Evolutionary conservation across 2,113 vertebrate genomes (phyloP).

Genomic region (Hydrolagus affinis): DNA sequence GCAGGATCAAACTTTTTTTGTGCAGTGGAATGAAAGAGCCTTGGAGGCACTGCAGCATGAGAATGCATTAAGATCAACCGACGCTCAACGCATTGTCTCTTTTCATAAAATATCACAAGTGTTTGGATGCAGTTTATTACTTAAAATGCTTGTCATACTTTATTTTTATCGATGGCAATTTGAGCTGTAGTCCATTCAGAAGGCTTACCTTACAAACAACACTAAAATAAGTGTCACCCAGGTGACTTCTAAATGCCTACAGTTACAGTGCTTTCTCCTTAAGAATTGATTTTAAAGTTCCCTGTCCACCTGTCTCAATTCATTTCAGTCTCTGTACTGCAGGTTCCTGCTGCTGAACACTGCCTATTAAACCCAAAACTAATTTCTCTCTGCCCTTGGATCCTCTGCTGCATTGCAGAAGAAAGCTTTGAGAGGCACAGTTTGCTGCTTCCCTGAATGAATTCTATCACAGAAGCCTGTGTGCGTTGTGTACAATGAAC

Average conservation of each 20-base stretch:
- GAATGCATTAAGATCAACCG: neutral
- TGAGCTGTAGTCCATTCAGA: neutral
- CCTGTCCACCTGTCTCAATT: constrained; percentile 1
- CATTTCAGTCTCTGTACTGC: neutral
- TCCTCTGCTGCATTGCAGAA: constrained; percentile 24
- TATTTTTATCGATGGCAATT: neutral
- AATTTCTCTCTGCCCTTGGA: constrained; percentile 9
- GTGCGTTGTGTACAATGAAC: constrained; percentile 34
- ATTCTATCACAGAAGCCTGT: constrained; percentile 32
- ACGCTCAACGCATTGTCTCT: neutral
- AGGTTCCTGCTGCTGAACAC: neutral
- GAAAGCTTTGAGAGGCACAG: neutral
- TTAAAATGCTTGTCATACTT: neutral
- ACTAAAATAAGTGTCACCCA: neutral
- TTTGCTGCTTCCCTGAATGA: constrained; percentile 20
- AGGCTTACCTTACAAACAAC: neutral
- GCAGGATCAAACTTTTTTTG: neutral
- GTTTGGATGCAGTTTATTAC: neutral
- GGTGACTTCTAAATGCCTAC: neutral
- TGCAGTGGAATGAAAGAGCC: neutral
- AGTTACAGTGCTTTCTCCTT: neutral
- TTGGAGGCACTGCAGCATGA: neutral
- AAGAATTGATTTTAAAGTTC: constrained; percentile 14
- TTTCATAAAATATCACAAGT: neutral
- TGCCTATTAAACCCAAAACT: constrained; percentile 7